phyloP scores from a whole-genome alignment of 2,113 vertebrate genomes.

The Entomyzon cyanotis region DNA sequence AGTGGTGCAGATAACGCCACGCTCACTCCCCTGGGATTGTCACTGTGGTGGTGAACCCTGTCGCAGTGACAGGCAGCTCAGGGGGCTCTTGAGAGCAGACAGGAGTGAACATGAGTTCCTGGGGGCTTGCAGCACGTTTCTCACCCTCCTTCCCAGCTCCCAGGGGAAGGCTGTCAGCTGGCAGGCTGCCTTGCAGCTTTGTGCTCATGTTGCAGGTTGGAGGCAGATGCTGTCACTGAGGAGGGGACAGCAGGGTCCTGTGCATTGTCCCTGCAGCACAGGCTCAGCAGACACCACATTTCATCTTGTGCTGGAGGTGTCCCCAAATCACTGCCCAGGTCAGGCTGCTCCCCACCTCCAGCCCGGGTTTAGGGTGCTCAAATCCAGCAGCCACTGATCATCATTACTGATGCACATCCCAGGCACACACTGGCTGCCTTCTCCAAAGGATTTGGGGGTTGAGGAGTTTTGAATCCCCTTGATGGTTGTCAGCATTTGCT shows the following conservation, averaged over 20 bases:
- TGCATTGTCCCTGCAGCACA: neutral
- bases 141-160: neutral
- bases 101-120: fast-evolving
- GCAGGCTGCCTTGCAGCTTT: neutral
- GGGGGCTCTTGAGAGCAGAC: neutral
- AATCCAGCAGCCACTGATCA: too few species aligned
- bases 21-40: neutral
- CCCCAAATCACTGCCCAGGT: neutral
- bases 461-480: neutral
- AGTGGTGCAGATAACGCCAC: fast-evolving
- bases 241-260: neutral
- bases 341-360: neutral
- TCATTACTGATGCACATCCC: fast-evolving
- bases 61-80: fast-evolving
- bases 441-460: neutral
- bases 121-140: neutral
- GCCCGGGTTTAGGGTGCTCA: neutral
- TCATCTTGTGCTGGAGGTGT: neutral
- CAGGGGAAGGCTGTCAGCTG: neutral
- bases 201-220: neutral
- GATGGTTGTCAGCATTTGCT: neutral
- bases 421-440: fast-evolving
- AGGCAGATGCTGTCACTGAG: neutral
- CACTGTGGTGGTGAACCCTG: fast-evolving
- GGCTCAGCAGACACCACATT: neutral